Evolutionary conservation across 2,113 vertebrate genomes (phyloP).

Genomic region (Hippocampus guttulatus): DNA sequence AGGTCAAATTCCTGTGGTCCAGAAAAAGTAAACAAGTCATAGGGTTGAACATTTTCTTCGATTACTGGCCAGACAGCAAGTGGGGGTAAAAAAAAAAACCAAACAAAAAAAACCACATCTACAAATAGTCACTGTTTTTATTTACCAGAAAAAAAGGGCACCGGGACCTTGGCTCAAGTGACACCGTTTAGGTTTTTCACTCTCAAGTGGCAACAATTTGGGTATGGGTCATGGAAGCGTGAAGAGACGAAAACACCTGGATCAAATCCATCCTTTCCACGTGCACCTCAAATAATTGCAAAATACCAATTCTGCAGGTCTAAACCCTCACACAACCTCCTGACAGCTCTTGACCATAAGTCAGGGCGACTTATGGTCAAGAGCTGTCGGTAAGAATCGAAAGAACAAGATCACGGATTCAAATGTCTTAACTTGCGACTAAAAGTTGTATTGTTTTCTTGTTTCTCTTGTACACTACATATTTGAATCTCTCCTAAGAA

Average conservation of each 20-base stretch:
- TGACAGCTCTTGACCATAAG: too few species aligned
- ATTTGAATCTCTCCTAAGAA: neutral
- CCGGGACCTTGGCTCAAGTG: neutral
- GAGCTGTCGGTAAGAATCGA: too few species aligned
- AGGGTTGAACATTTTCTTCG: neutral
- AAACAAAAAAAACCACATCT: neutral
- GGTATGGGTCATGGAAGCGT: neutral
- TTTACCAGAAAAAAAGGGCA: neutral
- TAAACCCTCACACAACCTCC: neutral
- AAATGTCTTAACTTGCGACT: too few species aligned
- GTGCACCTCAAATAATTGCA: neutral
- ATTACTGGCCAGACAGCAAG: neutral
- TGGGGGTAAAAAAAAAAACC: too few species aligned
- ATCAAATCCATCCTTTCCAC: neutral
- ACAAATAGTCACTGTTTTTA: neutral
- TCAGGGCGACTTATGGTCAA: too few species aligned
- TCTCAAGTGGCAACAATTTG: neutral
- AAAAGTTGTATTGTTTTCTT: too few species aligned
- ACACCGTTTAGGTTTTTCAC: neutral
- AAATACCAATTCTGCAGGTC: neutral
- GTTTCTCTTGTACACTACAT: neutral
- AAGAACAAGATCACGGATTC: too few species aligned
- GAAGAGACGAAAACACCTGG: neutral
- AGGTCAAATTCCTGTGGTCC: conserved; percentile 6
- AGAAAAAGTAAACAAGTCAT: conserved; percentile 9